Evolutionary conservation across 2,888 invertebrate genomes (phyloP).

Genomic region (Lymantria dispar): DNA sequence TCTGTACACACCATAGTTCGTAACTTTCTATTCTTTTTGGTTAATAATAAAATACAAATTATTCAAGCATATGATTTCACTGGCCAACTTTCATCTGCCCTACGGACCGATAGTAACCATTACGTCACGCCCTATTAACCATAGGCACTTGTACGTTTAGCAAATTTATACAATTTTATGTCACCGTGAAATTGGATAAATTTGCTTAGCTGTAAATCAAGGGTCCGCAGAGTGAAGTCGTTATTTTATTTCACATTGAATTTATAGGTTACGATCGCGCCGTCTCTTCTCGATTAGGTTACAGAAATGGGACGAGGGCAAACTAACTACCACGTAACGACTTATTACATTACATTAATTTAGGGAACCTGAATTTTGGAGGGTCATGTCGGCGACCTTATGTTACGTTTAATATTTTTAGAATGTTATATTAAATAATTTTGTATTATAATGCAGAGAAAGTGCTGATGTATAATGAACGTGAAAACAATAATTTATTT

Average conservation of each 20-base stretch:
- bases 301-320: conserved; percentile 6
- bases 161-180: neutral
- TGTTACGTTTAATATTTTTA: too few species aligned
- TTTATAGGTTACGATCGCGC: conserved; percentile 1
- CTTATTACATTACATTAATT: too few species aligned
- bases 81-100: neutral
- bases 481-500: too few species aligned
- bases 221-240: neutral
- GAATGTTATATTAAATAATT: too few species aligned
- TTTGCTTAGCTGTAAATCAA: neutral
- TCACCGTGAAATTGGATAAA: neutral
- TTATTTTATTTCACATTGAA: neutral
- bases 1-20: too few species aligned
- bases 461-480: too few species aligned
- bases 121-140: neutral
- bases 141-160: neutral
- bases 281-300: conserved; percentile 4
- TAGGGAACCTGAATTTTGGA: too few species aligned
- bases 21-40: neutral
- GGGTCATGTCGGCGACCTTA: too few species aligned
- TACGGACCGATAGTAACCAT: neutral
- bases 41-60: neutral
- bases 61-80: neutral
- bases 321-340: too few species aligned
- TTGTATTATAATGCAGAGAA: too few species aligned